phyloP scores from a whole-genome alignment of 1,140 invertebrate genomes.

The Nomia melanderi region DNA sequence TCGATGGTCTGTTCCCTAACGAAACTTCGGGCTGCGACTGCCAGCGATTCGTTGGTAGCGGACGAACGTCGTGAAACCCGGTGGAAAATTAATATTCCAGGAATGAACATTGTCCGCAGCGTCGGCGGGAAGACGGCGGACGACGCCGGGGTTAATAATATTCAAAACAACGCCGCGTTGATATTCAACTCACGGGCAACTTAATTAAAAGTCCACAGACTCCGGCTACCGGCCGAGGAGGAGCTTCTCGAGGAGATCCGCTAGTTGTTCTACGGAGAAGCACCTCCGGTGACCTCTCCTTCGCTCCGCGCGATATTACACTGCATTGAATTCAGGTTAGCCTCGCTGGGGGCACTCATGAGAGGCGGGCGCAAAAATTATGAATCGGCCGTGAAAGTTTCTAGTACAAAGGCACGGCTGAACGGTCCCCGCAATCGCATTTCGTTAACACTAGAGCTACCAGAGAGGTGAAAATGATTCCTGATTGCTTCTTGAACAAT shows the following conservation, averaged over 20 bases:
- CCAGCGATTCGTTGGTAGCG: too few species aligned
- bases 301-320: constrained; percentile 8
- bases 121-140: too few species aligned
- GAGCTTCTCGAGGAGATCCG: background rate
- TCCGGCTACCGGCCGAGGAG: background rate
- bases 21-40: too few species aligned
- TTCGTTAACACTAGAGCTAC: constrained; percentile 51
- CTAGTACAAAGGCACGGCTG: constrained; percentile 45
- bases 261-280: background rate
- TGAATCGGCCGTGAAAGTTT: constrained; percentile 43
- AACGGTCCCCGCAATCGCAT: constrained; percentile 47
- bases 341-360: constrained; percentile 17
- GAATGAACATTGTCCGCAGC: too few species aligned
- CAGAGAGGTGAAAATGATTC: too few species aligned
- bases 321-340: constrained; percentile 36
- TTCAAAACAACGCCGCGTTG: background rate
- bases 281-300: background rate
- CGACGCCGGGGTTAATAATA: background rate
- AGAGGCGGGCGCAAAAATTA: constrained; percentile 39
- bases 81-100: too few species aligned
- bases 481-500: too few species aligned
- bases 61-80: too few species aligned
- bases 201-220: constrained; percentile 3
- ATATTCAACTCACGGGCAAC: background rate
- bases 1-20: too few species aligned